Evolutionary conservation across 2,113 vertebrate species (phyloP).

Genomic region (Cettia cetti): DNA sequence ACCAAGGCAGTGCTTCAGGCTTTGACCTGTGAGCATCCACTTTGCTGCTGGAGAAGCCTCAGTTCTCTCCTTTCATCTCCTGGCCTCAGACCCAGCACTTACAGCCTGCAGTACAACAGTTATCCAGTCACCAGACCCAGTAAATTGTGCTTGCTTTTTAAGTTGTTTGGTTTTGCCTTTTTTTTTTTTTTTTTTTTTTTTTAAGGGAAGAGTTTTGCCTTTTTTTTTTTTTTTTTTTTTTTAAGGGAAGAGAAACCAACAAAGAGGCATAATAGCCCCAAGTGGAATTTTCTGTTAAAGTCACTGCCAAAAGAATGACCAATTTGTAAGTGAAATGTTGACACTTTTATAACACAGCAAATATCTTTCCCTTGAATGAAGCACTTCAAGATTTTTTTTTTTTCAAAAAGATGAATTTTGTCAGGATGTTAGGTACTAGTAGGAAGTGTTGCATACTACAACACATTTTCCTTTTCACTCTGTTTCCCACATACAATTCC

Average conservation of each 20-base stretch:
- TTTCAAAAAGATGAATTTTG: neutral
- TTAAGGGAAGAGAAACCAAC: neutral
- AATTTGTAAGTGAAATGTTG: constrained; percentile 53
- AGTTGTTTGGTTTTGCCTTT: neutral
- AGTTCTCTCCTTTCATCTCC: constrained; percentile 50
- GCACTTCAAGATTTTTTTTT: neutral
- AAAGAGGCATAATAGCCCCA: constrained; percentile 3
- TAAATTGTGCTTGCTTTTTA: constrained; percentile 44
- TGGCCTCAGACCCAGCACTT: neutral
- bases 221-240: neutral
- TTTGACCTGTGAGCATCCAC: neutral
- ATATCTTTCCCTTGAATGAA: constrained; percentile 26
- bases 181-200: neutral
- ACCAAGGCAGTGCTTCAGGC: neutral
- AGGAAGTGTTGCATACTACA: neutral
- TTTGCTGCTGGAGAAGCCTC: neutral
- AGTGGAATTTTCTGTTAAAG: constrained; percentile 41
- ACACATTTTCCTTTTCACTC: neutral
- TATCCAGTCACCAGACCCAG: neutral
- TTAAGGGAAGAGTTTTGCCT: neutral
- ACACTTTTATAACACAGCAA: constrained; percentile 38
- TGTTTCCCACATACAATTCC: neutral
- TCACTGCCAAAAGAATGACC: constrained; percentile 52
- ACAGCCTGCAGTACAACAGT: constrained; percentile 10
- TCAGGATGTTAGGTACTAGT: neutral